phyloP scores from a whole-genome alignment of 2,797 vertebrate genomes.

The Squalus acanthias region DNA sequence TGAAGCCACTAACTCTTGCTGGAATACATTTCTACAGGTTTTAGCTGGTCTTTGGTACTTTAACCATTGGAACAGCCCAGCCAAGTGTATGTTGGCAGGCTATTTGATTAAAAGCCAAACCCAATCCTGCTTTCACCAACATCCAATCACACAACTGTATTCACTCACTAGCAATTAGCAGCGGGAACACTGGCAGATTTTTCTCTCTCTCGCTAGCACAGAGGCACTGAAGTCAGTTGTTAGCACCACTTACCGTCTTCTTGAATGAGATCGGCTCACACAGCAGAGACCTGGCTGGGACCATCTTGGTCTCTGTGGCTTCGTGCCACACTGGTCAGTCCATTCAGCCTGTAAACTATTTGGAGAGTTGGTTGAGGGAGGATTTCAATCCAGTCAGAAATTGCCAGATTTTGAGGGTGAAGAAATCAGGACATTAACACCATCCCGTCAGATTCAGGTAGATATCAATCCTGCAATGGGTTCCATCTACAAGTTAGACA shows the following conservation, averaged over 20 bases:
- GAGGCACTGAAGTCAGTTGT: background rate
- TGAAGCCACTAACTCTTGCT: too few relatives aligned
- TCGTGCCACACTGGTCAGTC: background rate
- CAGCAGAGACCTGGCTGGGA: background rate
- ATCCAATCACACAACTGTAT: background rate
- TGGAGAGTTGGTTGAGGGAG: background rate
- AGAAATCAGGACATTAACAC: background rate
- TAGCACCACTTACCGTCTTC: background rate
- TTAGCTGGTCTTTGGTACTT: too few relatives aligned
- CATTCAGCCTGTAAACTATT: background rate
- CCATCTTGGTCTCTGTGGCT: background rate
- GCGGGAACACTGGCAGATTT: background rate
- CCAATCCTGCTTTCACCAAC: background rate
- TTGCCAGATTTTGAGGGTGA: background rate
- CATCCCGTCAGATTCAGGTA: background rate
- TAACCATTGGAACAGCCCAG: too few relatives aligned
- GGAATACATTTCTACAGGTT: too few relatives aligned
- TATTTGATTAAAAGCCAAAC: too few relatives aligned
- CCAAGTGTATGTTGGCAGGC: too few relatives aligned
- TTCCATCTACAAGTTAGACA: too few relatives aligned
- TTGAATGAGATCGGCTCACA: background rate
- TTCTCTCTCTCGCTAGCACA: background rate
- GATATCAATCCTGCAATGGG: background rate
- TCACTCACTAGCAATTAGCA: background rate
- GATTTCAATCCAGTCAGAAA: background rate